phyloP scores from a whole-genome alignment of 2,797 vertebrate genomes.

The Pipistrellus pipistrellus region DNA sequence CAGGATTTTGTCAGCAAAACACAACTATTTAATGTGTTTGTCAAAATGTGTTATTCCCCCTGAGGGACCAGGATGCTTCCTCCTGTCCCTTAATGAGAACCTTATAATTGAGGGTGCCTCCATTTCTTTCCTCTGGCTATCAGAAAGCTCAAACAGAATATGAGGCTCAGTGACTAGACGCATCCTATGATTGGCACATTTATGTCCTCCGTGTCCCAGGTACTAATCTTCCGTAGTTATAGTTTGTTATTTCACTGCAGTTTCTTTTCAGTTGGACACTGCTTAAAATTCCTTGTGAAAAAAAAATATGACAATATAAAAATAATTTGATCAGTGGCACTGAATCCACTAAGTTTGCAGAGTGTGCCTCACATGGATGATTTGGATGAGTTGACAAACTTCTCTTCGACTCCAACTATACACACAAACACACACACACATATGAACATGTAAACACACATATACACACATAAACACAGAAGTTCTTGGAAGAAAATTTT shows the following conservation, averaged over 20 bases:
- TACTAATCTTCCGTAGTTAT: slow-evolving; percentile 24
- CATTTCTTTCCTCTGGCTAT: slow-evolving; percentile 52
- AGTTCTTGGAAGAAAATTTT: not conserved
- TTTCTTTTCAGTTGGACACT: not conserved
- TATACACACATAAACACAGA: accelerated
- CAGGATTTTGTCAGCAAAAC: slow-evolving; percentile 45
- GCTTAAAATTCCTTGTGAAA: slow-evolving; percentile 41
- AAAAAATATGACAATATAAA: slow-evolving; percentile 48
- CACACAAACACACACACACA: not conserved
- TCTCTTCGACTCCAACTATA: not conserved
- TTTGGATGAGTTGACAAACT: not conserved
- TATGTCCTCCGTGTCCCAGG: not conserved
- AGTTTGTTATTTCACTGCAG: slow-evolving; percentile 16
- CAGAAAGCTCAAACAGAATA: not conserved
- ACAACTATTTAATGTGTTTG: slow-evolving; percentile 63
- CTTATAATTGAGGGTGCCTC: not conserved
- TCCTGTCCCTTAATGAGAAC: slow-evolving; percentile 29
- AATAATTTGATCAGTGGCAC: slow-evolving; percentile 25
- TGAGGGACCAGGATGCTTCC: not conserved
- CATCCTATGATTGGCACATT: slow-evolving; percentile 18
- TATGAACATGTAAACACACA: too few species aligned
- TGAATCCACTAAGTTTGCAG: not conserved
- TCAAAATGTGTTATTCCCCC: slow-evolving; percentile 70
- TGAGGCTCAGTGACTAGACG: not conserved
- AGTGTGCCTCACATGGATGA: not conserved